Percentiles rank a stretch among this genome's conserved stretches.
These are phyloP conservation scores for Sarcophaga subvicina DNA, from an alignment of 2,888 invertebrate species.

Conservation along the genomic window DNA sequence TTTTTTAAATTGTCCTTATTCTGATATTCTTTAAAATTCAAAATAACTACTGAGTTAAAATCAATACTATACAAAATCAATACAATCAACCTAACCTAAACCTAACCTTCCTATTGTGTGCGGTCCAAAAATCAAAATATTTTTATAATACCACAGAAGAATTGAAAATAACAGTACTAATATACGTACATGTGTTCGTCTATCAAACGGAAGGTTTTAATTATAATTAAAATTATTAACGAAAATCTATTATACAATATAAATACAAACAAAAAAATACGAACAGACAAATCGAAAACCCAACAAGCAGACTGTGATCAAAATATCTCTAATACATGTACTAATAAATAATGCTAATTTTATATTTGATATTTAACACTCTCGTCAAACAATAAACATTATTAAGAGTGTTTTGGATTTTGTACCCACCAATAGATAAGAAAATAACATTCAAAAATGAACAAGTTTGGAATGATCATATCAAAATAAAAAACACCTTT, in stretches of 20 bases:
- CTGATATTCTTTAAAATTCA: no score
- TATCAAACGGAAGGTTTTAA: background rate
- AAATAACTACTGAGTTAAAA: no score
- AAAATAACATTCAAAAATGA: background rate
- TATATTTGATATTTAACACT: slow-evolving; percentile 23
- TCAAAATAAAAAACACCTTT: slow-evolving; percentile 1
- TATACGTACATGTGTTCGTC: background rate
- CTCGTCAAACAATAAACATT: background rate
- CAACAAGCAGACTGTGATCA: background rate
- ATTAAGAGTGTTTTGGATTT: slow-evolving; percentile 8
- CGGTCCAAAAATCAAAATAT: no score
- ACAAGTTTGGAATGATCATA: background rate
- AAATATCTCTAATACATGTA: slow-evolving; percentile 5
- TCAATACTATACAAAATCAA: no score
- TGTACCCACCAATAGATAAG: slow-evolving; percentile 16
- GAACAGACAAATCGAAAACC: background rate
- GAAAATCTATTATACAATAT: background rate
- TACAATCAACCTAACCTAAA: no score
- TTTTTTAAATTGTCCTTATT: no score
- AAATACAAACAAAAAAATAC: background rate
- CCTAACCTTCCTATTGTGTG: no score
- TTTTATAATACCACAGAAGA: slow-evolving; percentile 25
- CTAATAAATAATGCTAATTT: slow-evolving; percentile 23
- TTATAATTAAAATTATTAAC: no score
- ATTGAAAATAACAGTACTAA: slow-evolving; percentile 30